Evolutionary conservation across 2,888 invertebrate species (phyloP), one percentile per base, ranked within the genome.

Genomic region (Eupithecia vulgata): DNA sequence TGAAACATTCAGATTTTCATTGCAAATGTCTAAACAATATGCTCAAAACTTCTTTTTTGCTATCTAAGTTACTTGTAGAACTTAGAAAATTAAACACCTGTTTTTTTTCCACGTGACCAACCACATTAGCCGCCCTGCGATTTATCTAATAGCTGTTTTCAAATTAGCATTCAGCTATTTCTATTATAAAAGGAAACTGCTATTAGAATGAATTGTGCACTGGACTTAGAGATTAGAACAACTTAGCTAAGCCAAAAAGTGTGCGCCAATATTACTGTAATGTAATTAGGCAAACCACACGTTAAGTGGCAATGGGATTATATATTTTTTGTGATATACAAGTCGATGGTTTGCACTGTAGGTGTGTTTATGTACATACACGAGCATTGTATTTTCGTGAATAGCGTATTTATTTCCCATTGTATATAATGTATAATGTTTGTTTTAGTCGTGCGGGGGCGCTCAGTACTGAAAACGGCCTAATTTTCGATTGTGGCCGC

Each of bases 371-470:
- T 92, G 92, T 92, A 93, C 87, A 93, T 93, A 93, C 90, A 90
- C 91, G 88, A 85, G 86, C 88, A 78, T 79, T 87, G 84, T 88
- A 88, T 88, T 83, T 85, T 90, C 91, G 90, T 91, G 89, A 88
- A 86, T 81, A 80, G 77, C 83, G 84, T 92, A 93, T 93, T 92
- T 93, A 92, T 93, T 93, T 92, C 91, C 89, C 90, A 88, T 91
- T 93, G 94, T 94, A 94, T 92, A 94, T 93, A 94, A 91, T 92
- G 92, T 92, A 89, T 90, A 91, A 90, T 91, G 83, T 81, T 70
- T 78, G 73, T 75, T 67, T 73, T 80, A 84, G 82, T 68, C 78
- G 65, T 78, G 81, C 84, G 80, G 73, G 83, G 84, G 85, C 82
- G 40, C 67, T 67, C 69, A 70, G 81, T 79, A 84, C 85, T 84